phyloP scores from a whole-genome alignment of 2,888 invertebrate species.

The Drosophila bunnanda region DNA sequence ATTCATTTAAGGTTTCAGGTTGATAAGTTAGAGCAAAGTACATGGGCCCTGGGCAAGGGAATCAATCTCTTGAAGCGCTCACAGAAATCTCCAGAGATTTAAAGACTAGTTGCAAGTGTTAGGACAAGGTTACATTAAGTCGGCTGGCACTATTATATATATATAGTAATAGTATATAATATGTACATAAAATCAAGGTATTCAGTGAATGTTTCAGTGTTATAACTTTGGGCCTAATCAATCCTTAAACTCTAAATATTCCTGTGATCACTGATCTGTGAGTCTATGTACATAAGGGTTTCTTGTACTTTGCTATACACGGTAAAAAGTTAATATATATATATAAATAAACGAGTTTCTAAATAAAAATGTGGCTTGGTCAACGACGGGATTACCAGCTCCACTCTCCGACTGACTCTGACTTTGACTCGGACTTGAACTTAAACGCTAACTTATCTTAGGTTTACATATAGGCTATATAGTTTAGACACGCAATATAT shows the following conservation, averaged over 20 bases:
- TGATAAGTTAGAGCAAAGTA: constrained; percentile 11
- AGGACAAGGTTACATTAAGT: constrained; percentile 13
- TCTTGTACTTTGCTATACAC: constrained; percentile 22
- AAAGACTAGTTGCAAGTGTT: constrained; percentile 1
- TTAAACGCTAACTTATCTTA: neutral
- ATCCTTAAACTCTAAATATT: constrained; percentile 9
- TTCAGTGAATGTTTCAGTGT: constrained; percentile 4
- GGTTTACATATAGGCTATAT: neutral
- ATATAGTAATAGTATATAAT: neutral
- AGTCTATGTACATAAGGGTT: constrained; percentile 13
- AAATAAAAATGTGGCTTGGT: constrained; percentile 36
- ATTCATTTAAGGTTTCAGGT: neutral
- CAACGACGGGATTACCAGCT: constrained; percentile 44
- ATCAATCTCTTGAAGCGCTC: constrained; percentile 11
- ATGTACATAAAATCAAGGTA: constrained; percentile 11
- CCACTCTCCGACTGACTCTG: constrained; percentile 41
- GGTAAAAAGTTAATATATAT: neutral
- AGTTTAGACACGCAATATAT: constrained; percentile 10
- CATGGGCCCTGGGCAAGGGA: constrained; percentile 2
- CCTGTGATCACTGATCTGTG: constrained; percentile 9
- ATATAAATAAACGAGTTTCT: neutral
- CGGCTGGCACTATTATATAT: constrained; percentile 12
- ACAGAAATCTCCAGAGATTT: constrained; percentile 13
- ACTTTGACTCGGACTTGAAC: constrained; percentile 24
- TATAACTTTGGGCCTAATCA: neutral